Evolutionary conservation across 2,113 vertebrate genomes (phyloP), one percentile per base, ranked within the genome.

Genomic region (Bos javanicus): DNA sequence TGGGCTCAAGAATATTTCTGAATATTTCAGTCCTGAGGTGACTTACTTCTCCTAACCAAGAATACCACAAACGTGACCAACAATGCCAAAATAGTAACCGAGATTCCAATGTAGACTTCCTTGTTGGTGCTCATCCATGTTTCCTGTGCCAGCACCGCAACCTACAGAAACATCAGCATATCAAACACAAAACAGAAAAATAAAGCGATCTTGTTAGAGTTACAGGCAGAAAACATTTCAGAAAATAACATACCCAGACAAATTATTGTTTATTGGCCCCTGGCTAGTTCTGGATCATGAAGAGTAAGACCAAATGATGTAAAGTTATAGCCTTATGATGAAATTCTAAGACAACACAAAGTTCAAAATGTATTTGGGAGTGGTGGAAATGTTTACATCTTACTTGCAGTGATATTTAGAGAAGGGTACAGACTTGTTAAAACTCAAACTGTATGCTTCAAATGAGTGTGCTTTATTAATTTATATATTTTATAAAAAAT

Each of bases 41-140:
- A 99, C 98, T 98, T 91, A 99, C 98, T 86, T 93, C 87, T 97
- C 19, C 59, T 13, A 30, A 98, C 25, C 33, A 90, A 9, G 25
- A 97, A 64, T 43, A 57, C 62, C 93, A 98, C 59, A 82, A 98
- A 4, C 50, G 84, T 5, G 71, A 97, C 50, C 59, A 98, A 52
- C 5, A 98, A 50, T 3, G 98, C 3, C 0, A 19, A 57, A 6
- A 12, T 67, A 56, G 62, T 84, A 0, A 96, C 3, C 2, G 48
- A 30, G 23, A 98, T 30, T 56, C 94, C 97, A 6, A 97, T 23
- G 54, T 96, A 98, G 0, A 98, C 0, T 10, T 43, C 25, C 0
- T 10, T 52, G 1, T 4, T 25, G 74, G 46, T 16, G 93, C 2
- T 43, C 15, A 1, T 5, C 71, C 82, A 2, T 0, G 23, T 48